These are phyloP conservation scores for Pangasius sanitwongsei DNA, from an alignment of 2,797 vertebrate genomes.

Conservation along the genomic window DNA sequence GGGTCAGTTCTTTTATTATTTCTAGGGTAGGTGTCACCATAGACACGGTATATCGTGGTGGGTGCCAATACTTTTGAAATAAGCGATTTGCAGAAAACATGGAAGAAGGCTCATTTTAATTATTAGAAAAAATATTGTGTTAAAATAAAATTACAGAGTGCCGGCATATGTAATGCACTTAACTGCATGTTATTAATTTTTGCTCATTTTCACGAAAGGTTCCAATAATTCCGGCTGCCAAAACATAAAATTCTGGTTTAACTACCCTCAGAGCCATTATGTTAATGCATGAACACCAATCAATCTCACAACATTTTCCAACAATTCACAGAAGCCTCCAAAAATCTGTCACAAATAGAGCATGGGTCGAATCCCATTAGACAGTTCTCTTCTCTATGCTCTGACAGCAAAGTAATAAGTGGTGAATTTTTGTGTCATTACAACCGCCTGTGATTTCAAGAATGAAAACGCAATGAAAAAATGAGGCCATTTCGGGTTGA, in stretches of 20 bases:
- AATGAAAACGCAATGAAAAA: conserved; percentile 33
- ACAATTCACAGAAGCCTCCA: conserved; percentile 24
- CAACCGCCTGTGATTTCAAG: conserved; percentile 43
- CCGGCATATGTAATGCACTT: neutral
- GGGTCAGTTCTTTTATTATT: neutral
- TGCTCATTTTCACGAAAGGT: neutral
- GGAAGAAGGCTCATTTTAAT: neutral
- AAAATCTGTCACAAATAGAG: neutral
- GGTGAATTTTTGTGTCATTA: conserved; percentile 52
- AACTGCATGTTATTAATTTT: neutral
- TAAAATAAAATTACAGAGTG: neutral
- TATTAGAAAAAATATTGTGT: neutral
- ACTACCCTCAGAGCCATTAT: neutral
- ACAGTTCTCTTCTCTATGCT: neutral
- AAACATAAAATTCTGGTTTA: neutral
- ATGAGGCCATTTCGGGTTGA: conserved; percentile 46
- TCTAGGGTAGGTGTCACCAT: neutral
- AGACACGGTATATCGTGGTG: no score
- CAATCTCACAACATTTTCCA: neutral
- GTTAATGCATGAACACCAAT: conserved; percentile 2
- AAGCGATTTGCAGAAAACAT: neutral
- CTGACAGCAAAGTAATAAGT: conserved; percentile 57
- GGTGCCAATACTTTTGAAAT: neutral
- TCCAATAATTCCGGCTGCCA: neutral
- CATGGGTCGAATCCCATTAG: conserved; percentile 10